Evolutionary conservation across 2,797 vertebrate genomes (phyloP).

Genomic region (Enteromius viviparus): DNA sequence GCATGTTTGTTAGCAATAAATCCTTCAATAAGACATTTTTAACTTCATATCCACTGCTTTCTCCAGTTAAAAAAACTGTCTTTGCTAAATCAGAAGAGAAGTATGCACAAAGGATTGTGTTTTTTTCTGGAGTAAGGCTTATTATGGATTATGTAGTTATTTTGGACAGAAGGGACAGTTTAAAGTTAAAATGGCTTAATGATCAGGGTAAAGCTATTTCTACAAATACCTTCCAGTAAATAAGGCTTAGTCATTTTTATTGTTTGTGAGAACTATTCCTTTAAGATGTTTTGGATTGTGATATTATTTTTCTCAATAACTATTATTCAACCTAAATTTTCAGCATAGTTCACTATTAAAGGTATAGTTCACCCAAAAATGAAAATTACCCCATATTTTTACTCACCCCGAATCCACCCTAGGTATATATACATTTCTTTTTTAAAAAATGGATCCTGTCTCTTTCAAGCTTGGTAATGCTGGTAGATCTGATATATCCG

Average conservation of each 20-base stretch:
- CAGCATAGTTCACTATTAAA: neutral
- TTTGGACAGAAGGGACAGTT: neutral
- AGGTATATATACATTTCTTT: too few species aligned
- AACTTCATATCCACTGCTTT: neutral
- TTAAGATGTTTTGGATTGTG: neutral
- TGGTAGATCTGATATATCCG: too few species aligned
- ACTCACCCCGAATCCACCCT: too few species aligned
- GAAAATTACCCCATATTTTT: too few species aligned
- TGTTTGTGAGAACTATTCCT: neutral
- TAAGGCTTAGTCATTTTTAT: neutral
- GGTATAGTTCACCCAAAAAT: too few species aligned
- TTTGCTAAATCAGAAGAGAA: too few species aligned
- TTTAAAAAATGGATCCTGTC: too few species aligned
- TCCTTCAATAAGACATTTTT: neutral
- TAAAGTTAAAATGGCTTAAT: neutral
- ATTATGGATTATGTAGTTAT: neutral
- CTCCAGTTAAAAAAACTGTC: neutral
- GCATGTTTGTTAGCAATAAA: neutral
- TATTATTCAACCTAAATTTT: neutral
- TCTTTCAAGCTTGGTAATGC: too few species aligned
- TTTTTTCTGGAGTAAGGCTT: neutral
- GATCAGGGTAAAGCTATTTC: neutral
- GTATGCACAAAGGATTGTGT: neutral
- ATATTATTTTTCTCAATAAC: neutral
- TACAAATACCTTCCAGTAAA: neutral